Base-by-base conservation (phyloP, 2,888 invertebrate species). In the Diplazon laetatorius region DNA sequence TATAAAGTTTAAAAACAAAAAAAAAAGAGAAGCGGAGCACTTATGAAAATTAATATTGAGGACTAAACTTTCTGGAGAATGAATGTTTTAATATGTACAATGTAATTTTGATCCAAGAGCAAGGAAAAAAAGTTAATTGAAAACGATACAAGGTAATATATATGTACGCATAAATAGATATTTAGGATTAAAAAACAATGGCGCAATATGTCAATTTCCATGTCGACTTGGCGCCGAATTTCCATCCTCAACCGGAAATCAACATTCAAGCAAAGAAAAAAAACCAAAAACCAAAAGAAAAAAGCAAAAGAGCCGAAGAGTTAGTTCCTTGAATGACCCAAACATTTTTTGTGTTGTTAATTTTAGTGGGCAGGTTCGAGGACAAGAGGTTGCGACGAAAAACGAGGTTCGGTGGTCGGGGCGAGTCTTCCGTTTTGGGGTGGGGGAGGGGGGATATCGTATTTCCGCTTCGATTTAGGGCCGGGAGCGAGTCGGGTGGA, bases 401-500 rank as follows among this genome's bases (percentile, higher is more conserved):
- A 50, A 37, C 14, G 6, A 55, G 8, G 30, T 25, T 9, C 18
- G 68, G 46, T 62, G 63, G 77, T 66, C 39, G 60, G 42, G 60
- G 72, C 37, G n/a, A n/a, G 50, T 69, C 75, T 78, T 78, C 70
- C 75, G 66, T 60, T 66, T 30, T 35, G 66, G 39, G 46, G 75
- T n/a, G n/a, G n/a, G n/a, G n/a, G n/a, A n/a, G n/a, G n/a, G n/a
- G n/a, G n/a, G n/a, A n/a, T 55, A 73, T 80, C 77, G 72, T 70
- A 82, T 82, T 80, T 80, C 80, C 70, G 81, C 22, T 74, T 74
- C 68, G 79, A 76, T 76, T 63, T 69, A 59, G 72, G 55, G 63
- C 25, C 44, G 9, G 14, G 30, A n/a, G 52, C 12, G 52, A 20
- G 48, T 46, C 18, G 35, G 5, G 48, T 35, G 55, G 44, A 14